phyloP scores from a whole-genome alignment of 2,797 vertebrate genomes.

The Liasis olivaceus region DNA sequence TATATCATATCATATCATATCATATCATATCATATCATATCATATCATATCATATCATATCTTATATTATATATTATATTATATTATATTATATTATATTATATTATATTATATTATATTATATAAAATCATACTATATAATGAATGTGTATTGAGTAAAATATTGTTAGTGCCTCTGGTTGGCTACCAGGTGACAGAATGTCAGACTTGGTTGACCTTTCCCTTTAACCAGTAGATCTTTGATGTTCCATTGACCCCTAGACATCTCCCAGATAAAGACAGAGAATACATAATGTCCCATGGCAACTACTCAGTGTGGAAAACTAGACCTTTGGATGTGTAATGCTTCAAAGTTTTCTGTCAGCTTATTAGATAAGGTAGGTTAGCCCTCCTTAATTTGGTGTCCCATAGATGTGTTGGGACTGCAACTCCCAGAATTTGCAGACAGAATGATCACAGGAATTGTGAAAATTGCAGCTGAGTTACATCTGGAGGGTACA shows the following conservation, averaged over 20 bases:
- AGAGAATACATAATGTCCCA: background rate
- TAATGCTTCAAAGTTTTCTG: background rate
- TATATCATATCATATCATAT: no score
- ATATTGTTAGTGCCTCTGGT: background rate
- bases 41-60: no score
- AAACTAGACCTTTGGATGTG: background rate
- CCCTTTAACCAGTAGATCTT: background rate
- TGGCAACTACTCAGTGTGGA: background rate
- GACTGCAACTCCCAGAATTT: background rate
- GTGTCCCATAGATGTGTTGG: background rate
- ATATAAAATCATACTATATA: background rate
- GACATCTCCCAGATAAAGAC: background rate
- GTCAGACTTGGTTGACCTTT: background rate
- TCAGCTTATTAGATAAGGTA: background rate
- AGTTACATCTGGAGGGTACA: background rate
- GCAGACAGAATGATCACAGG: background rate
- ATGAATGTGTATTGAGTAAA: background rate
- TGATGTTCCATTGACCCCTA: background rate
- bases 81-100: no score
- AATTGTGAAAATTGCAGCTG: background rate
- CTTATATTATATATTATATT: no score
- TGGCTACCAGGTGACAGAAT: background rate
- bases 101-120: no score
- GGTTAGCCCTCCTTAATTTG: background rate
- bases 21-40: no score